These are phyloP conservation scores for Saturnia pavonia DNA, from an alignment of 2,888 invertebrate genomes.

Conservation along the genomic window DNA sequence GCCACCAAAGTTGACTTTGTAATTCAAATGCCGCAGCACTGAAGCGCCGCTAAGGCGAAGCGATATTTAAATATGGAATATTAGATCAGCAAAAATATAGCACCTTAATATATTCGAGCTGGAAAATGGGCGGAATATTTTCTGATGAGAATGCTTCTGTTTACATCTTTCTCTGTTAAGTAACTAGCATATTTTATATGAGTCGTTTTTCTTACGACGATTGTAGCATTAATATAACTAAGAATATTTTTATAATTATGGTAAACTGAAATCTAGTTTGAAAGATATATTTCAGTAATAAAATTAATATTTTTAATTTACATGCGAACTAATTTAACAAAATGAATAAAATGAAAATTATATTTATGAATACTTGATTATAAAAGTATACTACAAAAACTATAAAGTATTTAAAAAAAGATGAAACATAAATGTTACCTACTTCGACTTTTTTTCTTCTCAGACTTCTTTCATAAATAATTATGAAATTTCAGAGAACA, in stretches of 20 bases:
- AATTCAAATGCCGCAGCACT: conserved; percentile 67
- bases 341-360: too few relatives aligned
- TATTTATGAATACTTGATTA: too few relatives aligned
- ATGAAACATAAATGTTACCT: too few relatives aligned
- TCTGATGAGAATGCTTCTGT: conserved; percentile 25
- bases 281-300: too few relatives aligned
- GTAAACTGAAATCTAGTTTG: too few relatives aligned
- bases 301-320: too few relatives aligned
- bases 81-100: conserved; percentile 64
- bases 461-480: too few relatives aligned
- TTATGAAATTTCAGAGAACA: too few relatives aligned
- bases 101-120: conserved; percentile 45
- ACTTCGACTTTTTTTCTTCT: too few relatives aligned
- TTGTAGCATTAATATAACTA: background rate
- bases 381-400: too few relatives aligned
- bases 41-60: conserved; percentile 57
- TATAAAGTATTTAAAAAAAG: too few relatives aligned
- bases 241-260: background rate
- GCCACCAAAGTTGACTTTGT: conserved; percentile 65
- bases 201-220: background rate
- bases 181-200: background rate
- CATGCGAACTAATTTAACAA: too few relatives aligned
- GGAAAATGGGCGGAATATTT: conserved; percentile 25
- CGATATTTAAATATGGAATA: conserved; percentile 72
- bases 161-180: conserved; percentile 5